Base-by-base conservation (phyloP, 1,140 invertebrate species). In the Conus betulinus region DNA sequence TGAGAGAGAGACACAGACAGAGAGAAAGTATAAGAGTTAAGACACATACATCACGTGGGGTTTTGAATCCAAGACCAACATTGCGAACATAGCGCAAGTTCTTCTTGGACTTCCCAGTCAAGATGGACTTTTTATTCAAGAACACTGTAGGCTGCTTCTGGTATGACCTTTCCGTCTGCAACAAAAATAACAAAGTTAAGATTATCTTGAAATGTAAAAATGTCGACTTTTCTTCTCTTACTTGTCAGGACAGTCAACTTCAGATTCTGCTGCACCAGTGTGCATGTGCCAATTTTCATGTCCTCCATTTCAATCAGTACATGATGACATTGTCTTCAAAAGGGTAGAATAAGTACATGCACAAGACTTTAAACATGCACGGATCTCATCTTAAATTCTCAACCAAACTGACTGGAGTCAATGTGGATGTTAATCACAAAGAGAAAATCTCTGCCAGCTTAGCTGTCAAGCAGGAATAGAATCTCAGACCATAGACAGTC, bases 11-110 rank as follows among this genome's bases (percentile, higher is more conserved):
- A 78, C 8, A 78, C 25, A 78, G 25, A 3, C 5, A 39, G 25
- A 78, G 27, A 78, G 76, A 78, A 25, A 78, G 76, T 1, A 25
- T 2, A 7, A 39, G 25, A 23, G 76, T 0, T 7, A 25, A 39
- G 8, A n/a, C 7, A 95, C 95, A 95, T 96, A 99, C 98, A 97
- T 99, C 99, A 96, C 97, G 96, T 76, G 99, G 99, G 85, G 99
- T 99, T 96, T 99, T 99, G 96, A 99, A 99, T 92, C 99, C 99
- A 91, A 99, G 97, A 93, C 99, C 99, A 93, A 99, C 97, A 97
- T 98, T 98, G 93, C 98, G 97, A 92, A 96, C 97, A 94, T 99
- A 99, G 92, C 99, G 96, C 93, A 97, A 96, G 90, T 95, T 95
- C 90, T 96, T 96, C 87, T 92, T 92, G 25, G 93, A 93, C 90